phyloP scores from a whole-genome alignment of 1,140 invertebrate species.

The Anthonomus grandis region DNA sequence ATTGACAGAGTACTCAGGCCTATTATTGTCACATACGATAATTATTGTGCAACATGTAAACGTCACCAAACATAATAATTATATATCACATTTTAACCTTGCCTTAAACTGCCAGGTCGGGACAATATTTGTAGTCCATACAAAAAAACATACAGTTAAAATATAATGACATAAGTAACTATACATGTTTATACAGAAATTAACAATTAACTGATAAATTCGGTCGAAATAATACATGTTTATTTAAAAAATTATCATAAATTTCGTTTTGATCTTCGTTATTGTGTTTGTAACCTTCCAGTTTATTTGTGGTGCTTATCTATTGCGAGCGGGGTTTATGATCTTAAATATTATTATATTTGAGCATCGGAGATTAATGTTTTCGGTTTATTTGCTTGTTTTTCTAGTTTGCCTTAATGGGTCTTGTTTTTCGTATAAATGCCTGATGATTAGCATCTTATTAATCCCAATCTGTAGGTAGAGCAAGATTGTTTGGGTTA shows the following conservation, averaged over 20 bases:
- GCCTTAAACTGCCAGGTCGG: background rate
- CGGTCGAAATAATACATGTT: constrained; percentile 14
- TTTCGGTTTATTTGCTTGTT: constrained; percentile 12
- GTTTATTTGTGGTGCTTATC: constrained; percentile 23
- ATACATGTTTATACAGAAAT: constrained; percentile 23
- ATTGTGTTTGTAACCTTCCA: constrained; percentile 25
- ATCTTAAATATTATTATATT: no score
- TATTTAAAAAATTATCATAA: constrained; percentile 26
- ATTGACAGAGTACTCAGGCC: no score
- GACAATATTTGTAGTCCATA: constrained; percentile 1
- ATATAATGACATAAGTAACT: constrained; percentile 24
- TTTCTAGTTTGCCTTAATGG: background rate
- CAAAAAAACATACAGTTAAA: constrained; percentile 21
- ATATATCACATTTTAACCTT: no score
- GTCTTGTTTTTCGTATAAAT: constrained; percentile 1
- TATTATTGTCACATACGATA: no score
- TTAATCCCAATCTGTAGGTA: no score
- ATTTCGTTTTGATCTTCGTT: constrained; percentile 24
- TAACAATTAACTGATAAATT: constrained; percentile 24
- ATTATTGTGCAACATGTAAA: background rate
- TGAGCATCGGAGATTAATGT: constrained; percentile 10
- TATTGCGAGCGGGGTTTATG: constrained; percentile 15
- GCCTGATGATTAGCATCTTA: background rate
- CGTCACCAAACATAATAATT: background rate
- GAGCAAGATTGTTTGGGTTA: no score